These are phyloP conservation scores for Cheilosia scutellata DNA, from an alignment of 2,888 invertebrate genomes.

Conservation along the genomic window DNA sequence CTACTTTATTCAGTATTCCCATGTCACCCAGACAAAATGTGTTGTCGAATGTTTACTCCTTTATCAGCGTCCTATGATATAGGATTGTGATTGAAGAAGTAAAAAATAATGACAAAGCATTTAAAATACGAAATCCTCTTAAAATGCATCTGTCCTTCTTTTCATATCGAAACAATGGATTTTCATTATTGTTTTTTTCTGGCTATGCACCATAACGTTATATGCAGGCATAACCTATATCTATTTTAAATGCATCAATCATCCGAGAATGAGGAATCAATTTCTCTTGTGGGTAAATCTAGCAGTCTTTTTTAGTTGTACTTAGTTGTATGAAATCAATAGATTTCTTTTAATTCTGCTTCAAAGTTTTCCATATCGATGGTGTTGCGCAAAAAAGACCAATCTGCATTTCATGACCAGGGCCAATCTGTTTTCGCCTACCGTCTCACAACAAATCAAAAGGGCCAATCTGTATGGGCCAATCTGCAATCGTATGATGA, in stretches of 20 bases:
- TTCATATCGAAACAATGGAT: conserved; percentile 5
- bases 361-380: too few species aligned
- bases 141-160: conserved; percentile 25
- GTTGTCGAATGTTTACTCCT: background rate
- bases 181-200: conserved; percentile 9
- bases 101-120: background rate
- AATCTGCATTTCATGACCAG: too few species aligned
- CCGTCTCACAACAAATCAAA: too few species aligned
- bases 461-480: too few species aligned
- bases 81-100: too few species aligned
- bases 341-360: too few species aligned
- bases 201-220: background rate
- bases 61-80: background rate
- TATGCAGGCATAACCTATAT: conserved; percentile 5
- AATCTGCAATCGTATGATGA: too few species aligned
- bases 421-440: too few species aligned
- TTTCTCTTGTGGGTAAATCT: conserved; percentile 39
- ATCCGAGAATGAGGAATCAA: conserved; percentile 58
- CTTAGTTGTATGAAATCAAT: too few species aligned
- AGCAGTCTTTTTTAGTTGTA: too few species aligned
- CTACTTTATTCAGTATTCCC: too few species aligned
- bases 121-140: conserved; percentile 10
- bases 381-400: too few species aligned
- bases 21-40: background rate
- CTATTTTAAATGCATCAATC: conserved; percentile 69